Base-by-base conservation (phyloP, 2,888 invertebrate genomes). In the Troides helena region DNA sequence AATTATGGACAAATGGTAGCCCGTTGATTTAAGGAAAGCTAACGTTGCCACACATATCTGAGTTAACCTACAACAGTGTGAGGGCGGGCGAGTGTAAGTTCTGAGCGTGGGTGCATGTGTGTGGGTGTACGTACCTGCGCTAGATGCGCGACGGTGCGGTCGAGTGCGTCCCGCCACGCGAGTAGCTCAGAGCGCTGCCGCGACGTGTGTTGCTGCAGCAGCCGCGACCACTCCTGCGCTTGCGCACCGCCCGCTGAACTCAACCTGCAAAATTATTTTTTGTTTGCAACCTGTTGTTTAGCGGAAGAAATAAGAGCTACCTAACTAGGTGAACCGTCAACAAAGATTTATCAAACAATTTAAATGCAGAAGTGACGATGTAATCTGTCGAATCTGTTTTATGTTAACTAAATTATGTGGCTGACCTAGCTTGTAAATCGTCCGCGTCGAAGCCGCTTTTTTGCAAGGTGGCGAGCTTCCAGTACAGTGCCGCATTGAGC, bases 161-260 rank as follows among this genome's bases (percentile, higher is more conserved):
- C 95, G 69, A 97, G 93, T 76, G 96, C 95, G 80, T 93, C 93
- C 77, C 97, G 95, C 98, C 98, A 98, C 80, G 96, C 96, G 73
- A 94, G 94, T 86, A 98, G 94, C 93, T 98, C 97, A 46, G 95
- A 94, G 72, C 96, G 95, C 88, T 98, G 97, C 62, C 97, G 93
- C 69, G 94, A 93, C 86, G 97, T 95, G 91, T 98, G 98, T 75
- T 96, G 95, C 81, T 96, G 96, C 77, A 98, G 87, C 74, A 97
- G 88, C 75, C 94, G 93, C 71, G 96, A 93, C 98, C 98, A 98
- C 83, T 97, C 96, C 79, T 97, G 96, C 83, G 96, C 65, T 62
- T 69, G 69, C 1, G 65, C 43, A 53, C 69, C 69, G 69, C 65
- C 65, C 50, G 65, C 61, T 2, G 78, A 76, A 64, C 76, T 79